Percentiles rank a stretch among this genome's conserved stretches.
Evolutionary conservation across 2,888 invertebrate genomes (phyloP).

Genomic region (Scaptomyza flava): DNA sequence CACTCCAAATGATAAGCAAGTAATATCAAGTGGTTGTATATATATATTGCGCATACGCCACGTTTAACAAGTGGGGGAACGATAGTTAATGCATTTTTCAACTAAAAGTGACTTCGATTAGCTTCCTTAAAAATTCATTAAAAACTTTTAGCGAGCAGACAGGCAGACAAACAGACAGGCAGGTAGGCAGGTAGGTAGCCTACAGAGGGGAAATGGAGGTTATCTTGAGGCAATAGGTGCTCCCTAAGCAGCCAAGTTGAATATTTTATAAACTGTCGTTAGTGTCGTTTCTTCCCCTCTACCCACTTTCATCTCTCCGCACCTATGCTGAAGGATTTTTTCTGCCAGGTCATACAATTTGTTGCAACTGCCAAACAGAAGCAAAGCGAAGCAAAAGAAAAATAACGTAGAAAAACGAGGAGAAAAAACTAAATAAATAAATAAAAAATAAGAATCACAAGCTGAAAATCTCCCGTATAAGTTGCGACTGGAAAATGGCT

Average conservation of each 20-base stretch:
- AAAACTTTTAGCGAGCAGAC: slow-evolving; percentile 67
- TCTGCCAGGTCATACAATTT: slow-evolving; percentile 67
- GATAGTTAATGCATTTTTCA: slow-evolving; percentile 71
- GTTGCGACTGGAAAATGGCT: slow-evolving; percentile 62
- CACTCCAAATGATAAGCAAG: background rate
- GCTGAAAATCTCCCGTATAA: slow-evolving; percentile 29
- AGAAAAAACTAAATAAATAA: slow-evolving; percentile 11
- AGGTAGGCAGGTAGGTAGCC: background rate
- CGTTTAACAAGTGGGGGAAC: slow-evolving; percentile 24
- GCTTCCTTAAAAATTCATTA: slow-evolving; percentile 76
- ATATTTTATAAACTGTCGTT: slow-evolving; percentile 78
- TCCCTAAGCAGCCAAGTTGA: slow-evolving; percentile 58
- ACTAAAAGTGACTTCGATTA: slow-evolving; percentile 74
- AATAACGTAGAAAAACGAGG: slow-evolving; percentile 44
- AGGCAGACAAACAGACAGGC: slow-evolving; percentile 6
- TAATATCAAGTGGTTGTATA: background rate
- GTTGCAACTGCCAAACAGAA: slow-evolving; percentile 54
- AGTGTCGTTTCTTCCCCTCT: slow-evolving; percentile 38
- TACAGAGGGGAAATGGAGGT: background rate
- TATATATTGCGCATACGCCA: slow-evolving; percentile 54
- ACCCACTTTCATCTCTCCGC: background rate
- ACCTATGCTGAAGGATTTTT: slow-evolving; percentile 5
- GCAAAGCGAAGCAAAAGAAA: slow-evolving; percentile 21
- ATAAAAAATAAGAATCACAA: slow-evolving; percentile 17
- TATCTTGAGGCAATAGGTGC: slow-evolving; percentile 7